phyloP scores from a whole-genome alignment of 1,140 invertebrate species.

The Zaprionus camerounensis region DNA sequence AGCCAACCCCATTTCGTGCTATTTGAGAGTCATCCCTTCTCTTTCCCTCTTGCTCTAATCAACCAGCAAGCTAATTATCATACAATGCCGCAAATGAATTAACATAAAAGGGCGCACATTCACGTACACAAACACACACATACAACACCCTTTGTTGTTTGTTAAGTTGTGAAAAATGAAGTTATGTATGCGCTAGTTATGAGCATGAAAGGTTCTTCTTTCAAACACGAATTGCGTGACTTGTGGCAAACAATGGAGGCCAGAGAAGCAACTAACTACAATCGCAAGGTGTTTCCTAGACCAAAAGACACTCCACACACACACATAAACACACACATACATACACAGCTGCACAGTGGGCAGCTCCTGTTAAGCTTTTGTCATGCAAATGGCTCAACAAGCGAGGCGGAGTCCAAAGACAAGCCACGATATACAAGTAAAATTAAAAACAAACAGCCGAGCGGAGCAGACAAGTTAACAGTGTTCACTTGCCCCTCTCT shows the following conservation, averaged over 20 bases:
- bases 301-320: slow-evolving; percentile 36
- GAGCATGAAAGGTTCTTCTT: slow-evolving; percentile 43
- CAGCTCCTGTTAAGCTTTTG: slow-evolving; percentile 61
- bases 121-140: no score
- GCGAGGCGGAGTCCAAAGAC: slow-evolving; percentile 45
- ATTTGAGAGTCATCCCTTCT: slow-evolving; percentile 10
- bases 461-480: slow-evolving; percentile 32
- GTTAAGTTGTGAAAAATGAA: slow-evolving; percentile 51
- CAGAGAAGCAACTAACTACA: not conserved
- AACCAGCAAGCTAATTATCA: slow-evolving; percentile 27
- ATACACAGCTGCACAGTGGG: slow-evolving; percentile 23
- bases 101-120: slow-evolving; percentile 39
- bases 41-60: slow-evolving; percentile 2
- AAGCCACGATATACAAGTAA: slow-evolving; percentile 33
- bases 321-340: not conserved
- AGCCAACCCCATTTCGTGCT: slow-evolving; percentile 1
- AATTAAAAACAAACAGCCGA: slow-evolving; percentile 72
- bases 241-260: slow-evolving; percentile 45
- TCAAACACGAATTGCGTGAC: slow-evolving; percentile 54
- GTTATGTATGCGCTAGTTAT: slow-evolving; percentile 49
- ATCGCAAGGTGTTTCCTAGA: slow-evolving; percentile 45
- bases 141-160: slow-evolving; percentile 20
- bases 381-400: slow-evolving; percentile 75
- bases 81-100: slow-evolving; percentile 29
- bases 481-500: slow-evolving; percentile 40